Base-by-base conservation (phyloP, 2,888 invertebrate species). In the Ceratothoa steindachneri region DNA sequence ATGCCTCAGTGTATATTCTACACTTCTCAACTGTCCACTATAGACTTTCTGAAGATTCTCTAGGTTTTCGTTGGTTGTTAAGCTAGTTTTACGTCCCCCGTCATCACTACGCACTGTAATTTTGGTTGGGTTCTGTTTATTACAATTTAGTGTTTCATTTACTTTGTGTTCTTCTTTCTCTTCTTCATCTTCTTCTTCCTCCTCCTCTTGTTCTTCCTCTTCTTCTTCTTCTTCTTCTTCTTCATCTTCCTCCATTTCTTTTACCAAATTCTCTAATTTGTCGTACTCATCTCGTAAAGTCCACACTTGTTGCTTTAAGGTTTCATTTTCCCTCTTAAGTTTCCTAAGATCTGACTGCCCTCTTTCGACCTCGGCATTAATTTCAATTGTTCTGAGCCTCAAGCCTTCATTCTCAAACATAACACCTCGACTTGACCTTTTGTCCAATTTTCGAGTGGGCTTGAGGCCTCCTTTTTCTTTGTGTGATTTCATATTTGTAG, bases 341-440 rank as follows among this genome's bases (percentile, higher is more conserved):
- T 94, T 93, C 85, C 93, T 93, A 82, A 94, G 93, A 83, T 94
- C 93, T 81, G 90, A 91, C 84, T 94, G 93, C 81, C 94, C 93
- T 88, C 92, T 88, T 85, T 95, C 95, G 68, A 95, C 93, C 87
- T 94, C 94, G 73, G 93, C 94, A 84, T 93, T 94, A 83, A 94
- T 94, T 83, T 93, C 93, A 84, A 94, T 93, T 41, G 94, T 94
- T 82, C 93, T 89, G 83, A 94, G 86, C 81, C 95, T 87, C 70
- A 95, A 87, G 85, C 94, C 95, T 84, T 95, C 95, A 88, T 95
- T 95, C 86, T 95, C 95, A 87, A 92, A 94, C 82, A 94, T 90
- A 93, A 94, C 94, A 81, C 94, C 94, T 84, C 94, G 90, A 80
- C 93, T 93, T 71, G 93, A 93, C 86, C 93, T 93, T 83, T 93